These are phyloP conservation scores for Mamestra configurata DNA, from an alignment of 1,140 invertebrate genomes.

Conservation along the genomic window DNA sequence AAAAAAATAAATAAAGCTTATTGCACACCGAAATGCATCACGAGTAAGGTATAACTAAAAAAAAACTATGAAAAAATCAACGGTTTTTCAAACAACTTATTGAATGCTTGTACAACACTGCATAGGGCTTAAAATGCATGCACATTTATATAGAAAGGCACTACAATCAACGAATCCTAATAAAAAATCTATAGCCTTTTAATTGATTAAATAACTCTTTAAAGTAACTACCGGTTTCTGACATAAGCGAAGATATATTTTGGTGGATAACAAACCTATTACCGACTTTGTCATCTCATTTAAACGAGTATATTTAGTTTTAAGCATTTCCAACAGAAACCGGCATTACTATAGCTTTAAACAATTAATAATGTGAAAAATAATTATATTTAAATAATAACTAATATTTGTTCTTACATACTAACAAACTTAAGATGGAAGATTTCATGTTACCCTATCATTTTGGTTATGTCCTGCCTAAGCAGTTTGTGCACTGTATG, in stretches of 20 bases:
- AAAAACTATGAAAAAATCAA: conserved; percentile 51
- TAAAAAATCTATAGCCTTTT: conserved; percentile 57
- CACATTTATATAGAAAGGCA: conserved; percentile 67
- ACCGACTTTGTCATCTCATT: neutral
- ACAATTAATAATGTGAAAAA: conserved; percentile 49
- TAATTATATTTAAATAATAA: conserved; percentile 44
- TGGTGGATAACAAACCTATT: conserved; percentile 14
- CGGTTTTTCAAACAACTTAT: conserved; percentile 29
- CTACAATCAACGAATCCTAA: conserved; percentile 65
- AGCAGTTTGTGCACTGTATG: conserved; percentile 58
- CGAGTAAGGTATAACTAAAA: conserved; percentile 54
- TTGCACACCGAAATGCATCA: conserved; percentile 61
- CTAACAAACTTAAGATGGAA: conserved; percentile 66
- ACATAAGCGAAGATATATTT: conserved; percentile 14
- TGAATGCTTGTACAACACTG: conserved; percentile 59
- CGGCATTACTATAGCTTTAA: conserved; percentile 34
- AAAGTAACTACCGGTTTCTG: conserved; percentile 36
- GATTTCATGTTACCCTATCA: conserved; percentile 58
- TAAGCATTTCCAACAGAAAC: conserved; percentile 11
- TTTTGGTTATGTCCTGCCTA: conserved; percentile 59
- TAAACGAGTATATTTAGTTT: neutral
- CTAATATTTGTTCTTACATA: conserved; percentile 53
- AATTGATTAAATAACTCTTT: conserved; percentile 50
- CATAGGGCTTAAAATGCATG: conserved; percentile 63
- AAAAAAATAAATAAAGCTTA: conserved; percentile 53